Evolutionary conservation across 92 coral and sea anemone genomes (phyloP).

Genomic region (Porites evermanni): DNA sequence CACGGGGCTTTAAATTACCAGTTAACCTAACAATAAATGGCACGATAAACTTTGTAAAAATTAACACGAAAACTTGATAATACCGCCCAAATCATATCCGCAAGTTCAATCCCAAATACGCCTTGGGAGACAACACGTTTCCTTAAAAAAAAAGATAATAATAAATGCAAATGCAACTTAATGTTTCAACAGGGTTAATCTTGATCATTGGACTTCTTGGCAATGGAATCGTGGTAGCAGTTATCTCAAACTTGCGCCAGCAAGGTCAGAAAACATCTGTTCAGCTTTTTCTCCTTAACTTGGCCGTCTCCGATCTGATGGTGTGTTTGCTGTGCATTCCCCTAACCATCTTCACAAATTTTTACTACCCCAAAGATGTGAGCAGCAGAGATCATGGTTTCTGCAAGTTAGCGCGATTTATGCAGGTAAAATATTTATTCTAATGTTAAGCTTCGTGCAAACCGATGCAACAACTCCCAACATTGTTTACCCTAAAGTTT

Average conservation of each 20-base stretch:
- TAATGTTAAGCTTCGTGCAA: not conserved
- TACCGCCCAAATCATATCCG: too few relatives aligned
- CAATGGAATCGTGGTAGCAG: constrained; percentile 68
- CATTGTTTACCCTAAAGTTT: not conserved
- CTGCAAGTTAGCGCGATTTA: constrained; percentile 60
- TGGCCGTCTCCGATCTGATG: constrained; percentile 72
- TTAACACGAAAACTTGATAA: too few relatives aligned
- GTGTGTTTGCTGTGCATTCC: constrained; percentile 72
- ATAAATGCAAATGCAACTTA: too few relatives aligned
- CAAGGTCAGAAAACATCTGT: constrained; percentile 65
- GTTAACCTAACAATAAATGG: too few relatives aligned
- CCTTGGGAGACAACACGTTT: too few relatives aligned
- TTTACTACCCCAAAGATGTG: not conserved
- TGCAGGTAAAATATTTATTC: constrained; percentile 48
- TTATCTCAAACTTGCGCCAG: constrained; percentile 55
- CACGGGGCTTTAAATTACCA: too few relatives aligned
- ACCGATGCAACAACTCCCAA: too few relatives aligned
- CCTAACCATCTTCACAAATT: constrained; percentile 69
- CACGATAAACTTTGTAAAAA: too few relatives aligned
- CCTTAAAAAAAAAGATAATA: too few relatives aligned
- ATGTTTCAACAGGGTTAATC: constrained; percentile 41
- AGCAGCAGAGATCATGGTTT: constrained; percentile 26
- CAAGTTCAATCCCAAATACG: too few relatives aligned
- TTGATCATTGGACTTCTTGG: constrained; percentile 61
- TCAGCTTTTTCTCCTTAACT: constrained; percentile 63